Evolutionary conservation across 2,888 invertebrate species (phyloP), one percentile per base, ranked within the genome.

Genomic region (Eupelmus urozonus): DNA sequence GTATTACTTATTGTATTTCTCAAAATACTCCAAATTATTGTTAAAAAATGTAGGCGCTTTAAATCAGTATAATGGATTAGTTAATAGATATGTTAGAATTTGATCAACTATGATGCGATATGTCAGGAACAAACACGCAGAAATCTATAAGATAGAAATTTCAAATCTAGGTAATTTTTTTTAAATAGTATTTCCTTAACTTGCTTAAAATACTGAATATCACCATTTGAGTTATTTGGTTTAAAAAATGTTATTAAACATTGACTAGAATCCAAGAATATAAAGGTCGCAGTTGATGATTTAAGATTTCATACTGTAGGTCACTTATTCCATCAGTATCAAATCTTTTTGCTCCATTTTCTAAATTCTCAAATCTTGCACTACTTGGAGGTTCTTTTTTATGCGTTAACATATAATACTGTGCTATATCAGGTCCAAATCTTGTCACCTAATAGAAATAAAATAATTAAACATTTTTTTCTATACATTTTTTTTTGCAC

Each of bases 351-450:
- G 87, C 84, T 51, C 88, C 87, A 62, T 80, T 87, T 79, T 89
- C 85, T 42, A 90, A 83, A 82, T 88, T 87, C 5, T 81, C 80
- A 55, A 87, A 89, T 82, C 90, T 85, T 16, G 86, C 81, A 65
- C 78, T 86, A 74, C 91, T 93, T 51, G 93, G 93, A 27, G 85
- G 84, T 84, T 93, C 93, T 78, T 93, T 92, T 70, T 91, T 91
- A 85, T 95, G 94, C 25, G 89, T 90, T 66, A 94, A 87, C 94
- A 94, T 94, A 42, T 93, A 92, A 86, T 95, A 95, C 72, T 92
- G 91, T 80, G 94, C 94, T 25, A 93, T 91, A 13, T 91, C 90
- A 13, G 94, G 93, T 65, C 93, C 92, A 89, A 95, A 95, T 76
- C 95, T 91, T 70, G 93, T 93, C 9, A 95, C 90, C 83, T 92